These are phyloP conservation scores for Heteromyza rotundicornis DNA, from an alignment of 2,888 invertebrate species.

Conservation along the genomic window DNA sequence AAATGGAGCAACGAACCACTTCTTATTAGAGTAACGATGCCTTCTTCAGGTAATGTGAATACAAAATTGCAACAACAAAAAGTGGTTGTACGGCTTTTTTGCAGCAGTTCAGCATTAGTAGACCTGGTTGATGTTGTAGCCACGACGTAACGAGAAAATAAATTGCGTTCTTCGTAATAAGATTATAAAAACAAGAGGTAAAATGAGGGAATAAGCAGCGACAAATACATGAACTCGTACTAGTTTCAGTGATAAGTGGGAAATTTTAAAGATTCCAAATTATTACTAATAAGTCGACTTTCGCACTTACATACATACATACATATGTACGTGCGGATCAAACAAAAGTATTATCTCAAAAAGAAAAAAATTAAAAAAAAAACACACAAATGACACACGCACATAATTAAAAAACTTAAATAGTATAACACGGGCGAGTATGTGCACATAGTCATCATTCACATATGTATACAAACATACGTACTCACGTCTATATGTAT, in stretches of 20 bases:
- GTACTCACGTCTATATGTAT: slow-evolving; percentile 7
- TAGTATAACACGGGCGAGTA: too few relatives aligned
- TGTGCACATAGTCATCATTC: too few relatives aligned
- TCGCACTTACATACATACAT: slow-evolving; percentile 10
- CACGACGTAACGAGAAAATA: slow-evolving; percentile 3
- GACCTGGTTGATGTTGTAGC: neutral
- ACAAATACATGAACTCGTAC: neutral
- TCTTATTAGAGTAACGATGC: slow-evolving; percentile 3
- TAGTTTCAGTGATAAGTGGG: too few relatives aligned
- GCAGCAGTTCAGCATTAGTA: neutral
- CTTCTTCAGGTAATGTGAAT: neutral
- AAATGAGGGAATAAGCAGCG: neutral
- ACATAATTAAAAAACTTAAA: too few relatives aligned
- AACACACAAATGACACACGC: too few relatives aligned
- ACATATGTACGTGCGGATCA: slow-evolving; percentile 22
- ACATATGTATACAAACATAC: slow-evolving; percentile 16
- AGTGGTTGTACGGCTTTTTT: slow-evolving; percentile 5
- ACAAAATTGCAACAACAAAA: neutral
- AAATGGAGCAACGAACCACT: slow-evolving; percentile 22
- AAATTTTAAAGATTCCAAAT: too few relatives aligned
- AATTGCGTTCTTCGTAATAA: slow-evolving; percentile 2
- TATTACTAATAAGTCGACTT: too few relatives aligned
- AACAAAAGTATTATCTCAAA: too few relatives aligned
- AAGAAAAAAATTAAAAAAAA: too few relatives aligned
- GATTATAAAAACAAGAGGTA: neutral